Conservation (phyloP, 2,113 vertebrate genomes). For the Mus musculus region DNA sequence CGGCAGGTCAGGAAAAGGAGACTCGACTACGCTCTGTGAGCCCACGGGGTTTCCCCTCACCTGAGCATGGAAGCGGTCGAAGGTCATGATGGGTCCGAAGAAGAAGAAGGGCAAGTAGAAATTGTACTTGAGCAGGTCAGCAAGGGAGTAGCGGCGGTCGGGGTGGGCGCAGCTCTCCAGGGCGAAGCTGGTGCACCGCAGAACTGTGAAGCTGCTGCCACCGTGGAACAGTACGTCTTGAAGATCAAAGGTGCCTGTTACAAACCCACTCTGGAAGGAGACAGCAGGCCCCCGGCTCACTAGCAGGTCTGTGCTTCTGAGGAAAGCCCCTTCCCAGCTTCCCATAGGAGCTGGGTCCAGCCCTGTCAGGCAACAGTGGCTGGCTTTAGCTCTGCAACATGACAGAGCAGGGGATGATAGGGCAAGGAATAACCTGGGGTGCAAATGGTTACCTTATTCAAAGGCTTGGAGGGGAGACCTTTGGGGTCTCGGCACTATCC, state of each 20-base stretch:
- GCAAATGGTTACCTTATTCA: background rate
- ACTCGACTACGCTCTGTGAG: background rate
- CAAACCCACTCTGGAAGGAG: constrained; percentile 90
- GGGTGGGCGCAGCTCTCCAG: constrained; percentile 92
- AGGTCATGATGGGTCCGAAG: constrained; percentile 97
- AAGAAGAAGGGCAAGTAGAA: constrained; percentile 99
- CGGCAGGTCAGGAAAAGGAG: background rate
- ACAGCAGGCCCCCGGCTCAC: constrained; percentile 68
- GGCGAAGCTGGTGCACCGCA: constrained; percentile 97
- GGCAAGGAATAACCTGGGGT: background rate
- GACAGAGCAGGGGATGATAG: background rate
- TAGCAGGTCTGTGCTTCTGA: background rate
- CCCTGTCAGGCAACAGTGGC: background rate
- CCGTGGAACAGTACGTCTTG: constrained; percentile 95
- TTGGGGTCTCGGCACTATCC: background rate
- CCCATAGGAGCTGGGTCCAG: background rate
- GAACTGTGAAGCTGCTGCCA: constrained; percentile 94
- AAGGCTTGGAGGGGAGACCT: background rate
- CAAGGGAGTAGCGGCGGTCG: constrained; percentile 92
- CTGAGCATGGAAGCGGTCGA: constrained; percentile 94
- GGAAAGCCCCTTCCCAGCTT: background rate
- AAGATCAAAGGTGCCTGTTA: constrained; percentile 92
- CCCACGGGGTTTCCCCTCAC: constrained; percentile 80
- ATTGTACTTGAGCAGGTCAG: constrained; percentile 98
- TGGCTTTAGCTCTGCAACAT: rapidly evolving